phyloP scores from a whole-genome alignment of 2,113 vertebrate species.

The Chelonoidis abingdonii region DNA sequence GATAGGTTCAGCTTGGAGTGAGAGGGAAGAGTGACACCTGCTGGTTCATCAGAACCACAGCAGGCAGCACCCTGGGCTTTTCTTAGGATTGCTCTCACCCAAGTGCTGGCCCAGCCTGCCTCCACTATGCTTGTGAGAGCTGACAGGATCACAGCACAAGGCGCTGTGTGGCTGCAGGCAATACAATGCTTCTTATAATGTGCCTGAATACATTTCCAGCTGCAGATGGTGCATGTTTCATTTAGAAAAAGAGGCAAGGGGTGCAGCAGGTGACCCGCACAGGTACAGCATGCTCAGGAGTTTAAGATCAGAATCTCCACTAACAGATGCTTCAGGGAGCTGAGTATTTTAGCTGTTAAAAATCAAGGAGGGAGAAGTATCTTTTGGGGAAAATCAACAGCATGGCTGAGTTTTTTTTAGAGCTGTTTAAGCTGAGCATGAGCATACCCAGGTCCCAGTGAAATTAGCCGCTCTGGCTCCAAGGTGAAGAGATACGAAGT shows the following conservation, averaged over 20 bases:
- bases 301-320: constrained; percentile 30
- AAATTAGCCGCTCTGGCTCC: neutral
- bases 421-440: neutral
- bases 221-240: constrained; percentile 57
- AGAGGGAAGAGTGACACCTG: constrained; percentile 7
- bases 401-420: neutral
- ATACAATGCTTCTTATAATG: neutral
- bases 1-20: neutral
- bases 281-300: constrained; percentile 20
- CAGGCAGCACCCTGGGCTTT: neutral
- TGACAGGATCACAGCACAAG: neutral
- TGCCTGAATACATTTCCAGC: constrained; percentile 29
- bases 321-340: constrained; percentile 45
- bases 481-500: neutral
- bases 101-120: neutral
- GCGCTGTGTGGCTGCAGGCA: neutral
- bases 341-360: neutral
- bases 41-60: neutral
- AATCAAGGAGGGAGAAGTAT: constrained; percentile 9
- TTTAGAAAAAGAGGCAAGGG: constrained; percentile 58
- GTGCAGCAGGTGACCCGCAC: constrained; percentile 53
- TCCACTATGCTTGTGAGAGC: neutral
- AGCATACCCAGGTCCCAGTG: neutral
- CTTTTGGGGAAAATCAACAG: constrained; percentile 35
- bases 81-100: neutral